A percentile compares a stretch with the other conserved stretches of the same genome.
Evolutionary conservation across 1,140 invertebrate species (phyloP).

Genomic region (Harlomillsia oculata): DNA sequence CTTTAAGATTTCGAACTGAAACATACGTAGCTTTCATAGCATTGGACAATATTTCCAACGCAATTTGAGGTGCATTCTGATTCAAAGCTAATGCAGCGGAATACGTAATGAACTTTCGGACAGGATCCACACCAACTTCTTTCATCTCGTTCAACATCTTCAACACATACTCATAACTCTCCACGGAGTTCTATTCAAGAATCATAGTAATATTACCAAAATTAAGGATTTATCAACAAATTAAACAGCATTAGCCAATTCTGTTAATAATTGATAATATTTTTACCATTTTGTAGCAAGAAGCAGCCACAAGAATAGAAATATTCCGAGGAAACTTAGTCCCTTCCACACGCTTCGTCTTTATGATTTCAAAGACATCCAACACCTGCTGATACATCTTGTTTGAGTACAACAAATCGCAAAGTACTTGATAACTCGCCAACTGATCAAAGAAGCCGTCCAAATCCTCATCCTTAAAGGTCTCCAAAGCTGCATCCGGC

Average conservation of each 20-base stretch:
- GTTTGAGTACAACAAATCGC: constrained; percentile 62
- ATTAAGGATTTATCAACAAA: not conserved
- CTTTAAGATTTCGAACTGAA: constrained; percentile 57
- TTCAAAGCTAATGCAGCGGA: constrained; percentile 55
- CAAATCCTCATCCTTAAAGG: constrained; percentile 52
- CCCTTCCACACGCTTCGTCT: constrained; percentile 49
- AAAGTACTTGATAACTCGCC: constrained; percentile 54
- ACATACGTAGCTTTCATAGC: constrained; percentile 51
- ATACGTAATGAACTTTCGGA: constrained; percentile 52
- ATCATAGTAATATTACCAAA: constrained; percentile 10
- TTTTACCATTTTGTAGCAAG: constrained; percentile 66
- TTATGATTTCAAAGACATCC: constrained; percentile 49
- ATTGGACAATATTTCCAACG: constrained; percentile 53
- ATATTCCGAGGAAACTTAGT: constrained; percentile 56
- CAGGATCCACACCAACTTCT: constrained; percentile 45
- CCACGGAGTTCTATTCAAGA: constrained; percentile 55
- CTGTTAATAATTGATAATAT: constrained; percentile 2
- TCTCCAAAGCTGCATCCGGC: constrained; percentile 54
- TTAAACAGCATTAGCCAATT: not conserved
- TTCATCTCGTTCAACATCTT: constrained; percentile 51
- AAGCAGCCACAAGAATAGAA: constrained; percentile 53
- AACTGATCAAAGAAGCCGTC: constrained; percentile 60
- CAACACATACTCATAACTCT: constrained; percentile 55
- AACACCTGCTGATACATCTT: constrained; percentile 57
- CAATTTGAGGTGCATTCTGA: constrained; percentile 54